phyloP scores from a whole-genome alignment of 1,140 invertebrate species.

The Sinella curviseta region DNA sequence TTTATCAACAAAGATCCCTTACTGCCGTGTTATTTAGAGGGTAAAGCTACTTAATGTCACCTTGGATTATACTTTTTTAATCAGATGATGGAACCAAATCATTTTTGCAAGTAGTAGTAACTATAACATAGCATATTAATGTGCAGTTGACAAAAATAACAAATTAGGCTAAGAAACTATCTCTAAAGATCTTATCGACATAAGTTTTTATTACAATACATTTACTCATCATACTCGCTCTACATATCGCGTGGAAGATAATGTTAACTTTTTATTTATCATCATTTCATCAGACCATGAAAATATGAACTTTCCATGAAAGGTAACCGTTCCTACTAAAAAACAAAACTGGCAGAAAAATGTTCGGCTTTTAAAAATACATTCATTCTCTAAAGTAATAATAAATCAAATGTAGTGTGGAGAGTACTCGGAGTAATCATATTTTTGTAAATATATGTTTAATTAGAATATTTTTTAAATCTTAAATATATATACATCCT shows the following conservation, averaged over 20 bases:
- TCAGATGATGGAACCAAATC: neutral
- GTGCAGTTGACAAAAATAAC: neutral
- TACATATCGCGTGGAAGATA: neutral
- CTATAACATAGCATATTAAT: neutral
- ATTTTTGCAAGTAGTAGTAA: neutral
- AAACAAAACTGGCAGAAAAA: neutral
- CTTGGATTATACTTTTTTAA: neutral
- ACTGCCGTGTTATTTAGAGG: neutral
- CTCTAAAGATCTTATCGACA: neutral
- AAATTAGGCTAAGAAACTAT: neutral
- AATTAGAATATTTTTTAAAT: too few species aligned
- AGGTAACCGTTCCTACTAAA: neutral
- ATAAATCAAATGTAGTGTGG: too few species aligned
- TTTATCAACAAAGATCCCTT: too few species aligned
- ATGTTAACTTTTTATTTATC: too few species aligned
- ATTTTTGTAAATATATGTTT: too few species aligned
- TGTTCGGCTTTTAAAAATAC: constrained; percentile 3
- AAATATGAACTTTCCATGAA: neutral
- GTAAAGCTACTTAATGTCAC: constrained; percentile 15
- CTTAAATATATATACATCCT: too few species aligned
- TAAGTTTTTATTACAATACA: neutral
- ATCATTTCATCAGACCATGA: constrained; percentile 16
- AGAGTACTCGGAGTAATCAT: too few species aligned
- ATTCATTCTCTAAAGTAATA: neutral
- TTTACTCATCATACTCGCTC: neutral